Evolutionary conservation across 2,113 vertebrate species (phyloP).

Genomic region (Pongo abelii): DNA sequence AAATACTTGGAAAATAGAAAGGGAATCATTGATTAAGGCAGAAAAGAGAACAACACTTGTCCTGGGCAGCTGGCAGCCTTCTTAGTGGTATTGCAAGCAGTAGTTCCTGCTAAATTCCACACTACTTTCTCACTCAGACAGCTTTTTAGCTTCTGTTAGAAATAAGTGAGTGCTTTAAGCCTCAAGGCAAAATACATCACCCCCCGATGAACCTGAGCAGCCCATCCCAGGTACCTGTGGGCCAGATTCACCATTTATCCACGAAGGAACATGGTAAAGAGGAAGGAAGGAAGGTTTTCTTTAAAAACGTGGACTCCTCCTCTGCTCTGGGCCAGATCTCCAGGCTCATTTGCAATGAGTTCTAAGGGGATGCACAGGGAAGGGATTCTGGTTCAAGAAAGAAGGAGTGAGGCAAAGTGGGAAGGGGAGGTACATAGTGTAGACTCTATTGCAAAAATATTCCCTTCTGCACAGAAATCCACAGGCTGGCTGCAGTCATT

Average conservation of each 20-base stretch:
- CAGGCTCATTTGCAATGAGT: neutral
- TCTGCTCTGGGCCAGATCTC: neutral
- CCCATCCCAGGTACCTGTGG: neutral
- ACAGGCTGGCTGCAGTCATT: neutral
- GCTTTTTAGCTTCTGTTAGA: neutral
- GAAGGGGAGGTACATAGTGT: too few species aligned
- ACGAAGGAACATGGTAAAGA: neutral
- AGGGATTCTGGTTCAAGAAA: neutral
- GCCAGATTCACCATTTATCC: neutral
- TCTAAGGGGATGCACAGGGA: neutral
- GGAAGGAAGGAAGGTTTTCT: neutral
- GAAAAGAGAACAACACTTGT: neutral
- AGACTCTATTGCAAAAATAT: neutral
- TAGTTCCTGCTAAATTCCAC: neutral
- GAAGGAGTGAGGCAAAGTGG: neutral
- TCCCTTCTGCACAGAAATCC: neutral
- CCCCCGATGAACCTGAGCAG: neutral
- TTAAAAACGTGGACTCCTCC: rapidly evolving
- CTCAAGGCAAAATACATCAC: neutral
- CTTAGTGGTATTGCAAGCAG: neutral
- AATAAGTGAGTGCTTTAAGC: neutral
- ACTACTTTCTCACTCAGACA: neutral
- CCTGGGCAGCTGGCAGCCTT: neutral
- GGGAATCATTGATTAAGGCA: neutral
- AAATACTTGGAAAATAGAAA: neutral